A percentile compares a stretch with the other conserved stretches of the same genome.
These are phyloP conservation scores for Dicyrtomina minuta DNA, from an alignment of 2,888 invertebrate species.

Conservation along the genomic window DNA sequence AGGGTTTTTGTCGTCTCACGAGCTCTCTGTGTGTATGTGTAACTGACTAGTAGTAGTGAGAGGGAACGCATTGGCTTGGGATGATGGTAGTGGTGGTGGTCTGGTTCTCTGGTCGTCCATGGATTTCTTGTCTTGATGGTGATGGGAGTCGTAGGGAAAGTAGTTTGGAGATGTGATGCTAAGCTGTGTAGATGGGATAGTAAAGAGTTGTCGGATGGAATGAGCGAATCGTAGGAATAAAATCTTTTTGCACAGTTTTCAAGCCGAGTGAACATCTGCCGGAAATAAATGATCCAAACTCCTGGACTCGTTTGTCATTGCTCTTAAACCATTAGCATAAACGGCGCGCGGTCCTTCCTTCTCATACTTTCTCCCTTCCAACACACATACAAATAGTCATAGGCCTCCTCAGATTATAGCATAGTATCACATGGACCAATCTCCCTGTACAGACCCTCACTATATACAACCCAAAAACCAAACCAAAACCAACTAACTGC, in stretches of 20 bases:
- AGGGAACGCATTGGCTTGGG: neutral
- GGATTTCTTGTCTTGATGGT: slow-evolving; percentile 20
- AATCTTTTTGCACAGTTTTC: slow-evolving; percentile 36
- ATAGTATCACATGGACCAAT: neutral
- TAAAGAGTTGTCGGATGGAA: slow-evolving; percentile 33
- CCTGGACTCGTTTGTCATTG: slow-evolving; percentile 42
- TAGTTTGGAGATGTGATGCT: slow-evolving; percentile 17
- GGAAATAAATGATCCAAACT: slow-evolving; percentile 45
- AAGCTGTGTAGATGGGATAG: slow-evolving; percentile 22
- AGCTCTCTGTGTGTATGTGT: neutral
- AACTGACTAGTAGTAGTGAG: neutral
- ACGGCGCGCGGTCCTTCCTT: slow-evolving; percentile 26
- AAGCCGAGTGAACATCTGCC: slow-evolving; percentile 36
- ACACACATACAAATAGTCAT: slow-evolving; percentile 17
- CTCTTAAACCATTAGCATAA: slow-evolving; percentile 38
- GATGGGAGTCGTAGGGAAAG: slow-evolving; percentile 21
- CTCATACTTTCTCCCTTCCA: slow-evolving; percentile 18
- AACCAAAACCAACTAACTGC: too few species aligned
- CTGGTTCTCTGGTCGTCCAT: neutral
- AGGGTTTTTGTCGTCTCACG: too few species aligned
- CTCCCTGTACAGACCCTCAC: neutral
- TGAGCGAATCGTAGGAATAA: slow-evolving; percentile 32
- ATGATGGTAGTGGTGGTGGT: neutral
- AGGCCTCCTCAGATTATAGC: neutral
- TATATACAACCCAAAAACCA: neutral